Base-by-base conservation (phyloP, 1,140 invertebrate species). In the Nymphalis io region DNA sequence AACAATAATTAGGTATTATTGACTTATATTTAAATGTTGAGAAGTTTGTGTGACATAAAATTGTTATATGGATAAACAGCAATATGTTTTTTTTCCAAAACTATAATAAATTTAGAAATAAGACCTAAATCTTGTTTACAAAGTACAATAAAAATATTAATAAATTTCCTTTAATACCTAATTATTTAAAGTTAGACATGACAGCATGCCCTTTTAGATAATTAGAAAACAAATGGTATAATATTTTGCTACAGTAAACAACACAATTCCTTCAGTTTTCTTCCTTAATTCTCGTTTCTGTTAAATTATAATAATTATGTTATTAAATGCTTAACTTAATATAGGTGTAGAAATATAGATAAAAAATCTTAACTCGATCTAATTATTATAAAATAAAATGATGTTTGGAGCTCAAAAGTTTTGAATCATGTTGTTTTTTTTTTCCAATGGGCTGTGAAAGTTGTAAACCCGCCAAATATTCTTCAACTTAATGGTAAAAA, bases 271-370 rank as follows among this genome's bases (percentile, higher is more conserved):
- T 33, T 18, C 44, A 20, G 18, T 51, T 51, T 51, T 51, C 46
- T 51, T 51, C 46, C 18, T 51, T 51, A n/a, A 20, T 51, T 51
- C 18, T 51, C 46, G 42, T 16, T 46, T 51, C 46, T 51, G 46
- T 51, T 51, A 20, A 51, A 46, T 46, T 46, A 46, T 46, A 46
- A 46, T 46, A 18, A 12, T 20, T 20, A 51, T 51, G 46, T 51
- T 51, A 21, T 51, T 51, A 51, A 51, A 42, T 20, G 18, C 46
- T 51, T 16, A 51, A 46, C 15, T 46, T 51, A 51, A 20, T 51
- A 46, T 84, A 82, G 75, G 70, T 79, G 12, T 78, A 51, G 16
- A 48, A 48, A n/a, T 48, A 48, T 46, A 33, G 27, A 33, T 33
- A 33, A 33, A 33, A 33, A 33, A 33, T 8, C 15, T 1, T 46